phyloP scores from a whole-genome alignment of 1,140 invertebrate species.

The Pseudomyrmex sp. region DNA sequence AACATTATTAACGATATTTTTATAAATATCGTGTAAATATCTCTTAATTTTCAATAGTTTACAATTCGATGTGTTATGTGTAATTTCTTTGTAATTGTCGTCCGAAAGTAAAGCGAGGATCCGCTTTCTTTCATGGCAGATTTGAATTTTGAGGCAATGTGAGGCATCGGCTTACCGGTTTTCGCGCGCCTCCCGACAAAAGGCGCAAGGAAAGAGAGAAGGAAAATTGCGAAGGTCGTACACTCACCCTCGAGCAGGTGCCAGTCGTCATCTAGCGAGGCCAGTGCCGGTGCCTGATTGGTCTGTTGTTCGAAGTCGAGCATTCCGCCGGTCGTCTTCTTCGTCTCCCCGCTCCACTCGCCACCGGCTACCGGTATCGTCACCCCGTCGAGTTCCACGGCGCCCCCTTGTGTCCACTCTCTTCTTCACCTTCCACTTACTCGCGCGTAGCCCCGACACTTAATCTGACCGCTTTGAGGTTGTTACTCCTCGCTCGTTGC shows the following conservation, averaged over 20 bases:
- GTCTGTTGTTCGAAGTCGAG: conserved; percentile 80
- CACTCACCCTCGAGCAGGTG: conserved; percentile 80
- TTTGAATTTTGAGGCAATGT: conserved; percentile 35
- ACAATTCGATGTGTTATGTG: not conserved
- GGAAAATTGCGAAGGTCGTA: conserved; percentile 76
- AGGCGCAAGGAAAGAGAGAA: conserved; percentile 42
- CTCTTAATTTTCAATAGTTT: not conserved
- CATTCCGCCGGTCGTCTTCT: conserved; percentile 61
- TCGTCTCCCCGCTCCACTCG: conserved; percentile 7
- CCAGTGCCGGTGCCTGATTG: conserved; percentile 77
- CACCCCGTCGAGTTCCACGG: not conserved
- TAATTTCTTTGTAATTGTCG: conserved; percentile 3
- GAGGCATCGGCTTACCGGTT: not conserved
- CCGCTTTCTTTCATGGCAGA: not conserved
- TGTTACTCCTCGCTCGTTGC: conserved; percentile 4
- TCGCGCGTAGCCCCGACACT: conserved; percentile 5
- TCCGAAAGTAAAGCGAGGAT: not conserved
- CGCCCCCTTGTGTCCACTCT: conserved; percentile 12
- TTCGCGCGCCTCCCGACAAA: not conserved
- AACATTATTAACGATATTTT: not conserved
- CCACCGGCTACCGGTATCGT: not conserved
- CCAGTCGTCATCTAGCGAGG: conserved; percentile 78
- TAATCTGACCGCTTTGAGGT: not conserved
- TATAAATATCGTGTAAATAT: too few relatives aligned
- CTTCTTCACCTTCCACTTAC: conserved; percentile 17